phyloP scores from a whole-genome alignment of 2,797 vertebrate genomes.

The Phataginus tricuspis region DNA sequence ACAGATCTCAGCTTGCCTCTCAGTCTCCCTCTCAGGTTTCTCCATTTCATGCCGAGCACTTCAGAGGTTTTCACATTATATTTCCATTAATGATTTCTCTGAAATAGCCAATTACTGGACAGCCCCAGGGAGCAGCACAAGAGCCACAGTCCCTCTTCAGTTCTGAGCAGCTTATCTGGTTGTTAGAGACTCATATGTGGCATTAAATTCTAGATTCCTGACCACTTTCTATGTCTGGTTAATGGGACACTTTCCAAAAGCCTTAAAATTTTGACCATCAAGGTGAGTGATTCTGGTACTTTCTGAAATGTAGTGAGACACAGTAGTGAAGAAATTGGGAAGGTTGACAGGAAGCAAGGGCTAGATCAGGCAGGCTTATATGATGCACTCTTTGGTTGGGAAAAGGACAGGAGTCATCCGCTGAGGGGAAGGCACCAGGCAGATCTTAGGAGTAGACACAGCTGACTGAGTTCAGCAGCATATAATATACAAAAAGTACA shows the following conservation, averaged over 20 bases:
- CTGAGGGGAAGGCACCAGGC: neutral
- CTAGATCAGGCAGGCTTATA: neutral
- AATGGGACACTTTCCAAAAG: neutral
- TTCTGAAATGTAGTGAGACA: neutral
- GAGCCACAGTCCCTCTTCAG: neutral
- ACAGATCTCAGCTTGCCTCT: neutral
- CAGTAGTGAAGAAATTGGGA: neutral
- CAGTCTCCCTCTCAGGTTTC: neutral
- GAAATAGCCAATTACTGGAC: slow-evolving; percentile 33
- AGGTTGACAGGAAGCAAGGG: neutral
- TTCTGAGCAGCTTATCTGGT: neutral
- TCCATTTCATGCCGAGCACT: neutral
- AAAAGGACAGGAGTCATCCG: neutral
- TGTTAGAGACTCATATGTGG: neutral
- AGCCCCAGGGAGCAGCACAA: neutral
- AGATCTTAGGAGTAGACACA: neutral
- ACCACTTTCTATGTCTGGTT: neutral
- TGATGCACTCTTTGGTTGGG: neutral
- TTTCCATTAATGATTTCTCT: slow-evolving; percentile 49
- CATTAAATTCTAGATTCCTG: slow-evolving; percentile 27
- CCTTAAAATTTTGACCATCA: neutral
- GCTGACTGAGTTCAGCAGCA: neutral
- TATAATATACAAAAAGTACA: neutral
- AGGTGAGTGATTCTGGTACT: neutral
- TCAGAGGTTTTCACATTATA: slow-evolving; percentile 43